A percentile compares a stretch with the other conserved stretches of the same genome.
phyloP scores from a whole-genome alignment of 2,888 invertebrate species.

The Cerastis leucographa region DNA sequence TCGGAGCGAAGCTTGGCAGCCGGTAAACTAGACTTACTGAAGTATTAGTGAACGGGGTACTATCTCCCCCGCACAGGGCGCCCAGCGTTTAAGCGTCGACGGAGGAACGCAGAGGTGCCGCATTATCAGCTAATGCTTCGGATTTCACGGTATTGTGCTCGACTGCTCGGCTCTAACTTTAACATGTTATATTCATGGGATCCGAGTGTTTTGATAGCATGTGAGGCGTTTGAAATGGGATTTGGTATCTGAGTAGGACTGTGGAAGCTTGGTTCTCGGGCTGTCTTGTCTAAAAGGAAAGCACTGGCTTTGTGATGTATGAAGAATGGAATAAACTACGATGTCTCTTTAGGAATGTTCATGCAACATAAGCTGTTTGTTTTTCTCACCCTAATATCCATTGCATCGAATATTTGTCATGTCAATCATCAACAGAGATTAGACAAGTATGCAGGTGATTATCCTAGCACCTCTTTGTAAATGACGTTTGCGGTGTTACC shows the following conservation, averaged over 20 bases:
- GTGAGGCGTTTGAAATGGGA: conserved; percentile 47
- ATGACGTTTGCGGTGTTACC: too few relatives aligned
- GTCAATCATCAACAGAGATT: too few relatives aligned
- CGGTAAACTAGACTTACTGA: conserved; percentile 74
- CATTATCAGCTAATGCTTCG: conserved; percentile 55
- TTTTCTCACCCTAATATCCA: too few relatives aligned
- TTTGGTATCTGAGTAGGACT: neutral
- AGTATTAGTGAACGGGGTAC: conserved; percentile 74
- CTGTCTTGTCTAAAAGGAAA: neutral
- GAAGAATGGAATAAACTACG: neutral
- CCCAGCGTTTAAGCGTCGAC: conserved; percentile 55
- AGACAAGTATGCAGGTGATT: too few relatives aligned
- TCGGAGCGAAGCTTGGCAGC: conserved; percentile 69
- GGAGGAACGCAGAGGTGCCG: conserved; percentile 53
- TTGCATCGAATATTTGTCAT: too few relatives aligned
- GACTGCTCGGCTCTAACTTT: conserved; percentile 45
- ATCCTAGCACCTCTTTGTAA: too few relatives aligned
- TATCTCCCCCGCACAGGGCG: conserved; percentile 71
- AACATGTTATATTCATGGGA: conserved; percentile 54
- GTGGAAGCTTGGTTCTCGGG: neutral
- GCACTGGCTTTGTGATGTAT: neutral
- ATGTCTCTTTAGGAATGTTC: neutral
- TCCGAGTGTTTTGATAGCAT: conserved; percentile 39
- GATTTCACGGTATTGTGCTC: conserved; percentile 60
- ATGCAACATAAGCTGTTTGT: neutral